Percentiles rank a stretch among this genome's conserved stretches.
Conservation (phyloP, 1,140 invertebrate genomes). For the Rhyzopertha dominica region DNA sequence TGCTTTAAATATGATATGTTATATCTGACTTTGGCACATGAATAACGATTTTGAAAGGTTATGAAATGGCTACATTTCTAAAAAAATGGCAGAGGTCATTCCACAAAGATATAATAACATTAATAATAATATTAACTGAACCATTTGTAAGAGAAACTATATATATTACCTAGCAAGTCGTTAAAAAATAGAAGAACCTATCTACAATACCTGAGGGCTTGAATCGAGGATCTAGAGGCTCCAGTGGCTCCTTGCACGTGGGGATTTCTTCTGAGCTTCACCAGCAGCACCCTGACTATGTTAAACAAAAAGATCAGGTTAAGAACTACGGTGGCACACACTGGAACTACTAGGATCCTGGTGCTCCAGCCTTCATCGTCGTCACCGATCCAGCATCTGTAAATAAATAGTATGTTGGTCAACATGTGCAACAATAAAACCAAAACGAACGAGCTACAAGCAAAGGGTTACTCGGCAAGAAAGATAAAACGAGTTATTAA, state of each 20-base stretch:
- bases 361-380: constrained; percentile 66
- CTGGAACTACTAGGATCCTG: constrained; percentile 71
- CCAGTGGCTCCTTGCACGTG: constrained; percentile 50
- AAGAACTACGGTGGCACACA: constrained; percentile 71
- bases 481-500: neutral
- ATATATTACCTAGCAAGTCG: too few relatives aligned
- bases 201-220: constrained; percentile 79
- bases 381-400: constrained; percentile 79
- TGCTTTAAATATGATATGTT: too few relatives aligned
- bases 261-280: constrained; percentile 68
- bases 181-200: too few relatives aligned
- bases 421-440: too few relatives aligned
- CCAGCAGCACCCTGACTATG: constrained; percentile 87
- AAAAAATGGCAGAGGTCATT: too few relatives aligned
- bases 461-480: neutral
- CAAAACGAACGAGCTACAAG: neutral
- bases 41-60: too few relatives aligned
- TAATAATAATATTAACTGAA: too few relatives aligned
- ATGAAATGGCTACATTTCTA: too few relatives aligned
- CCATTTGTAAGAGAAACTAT: too few relatives aligned
- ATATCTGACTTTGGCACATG: too few relatives aligned
- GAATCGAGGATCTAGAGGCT: constrained; percentile 64
- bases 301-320: constrained; percentile 90
- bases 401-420: constrained; percentile 27
- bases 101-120: too few relatives aligned